Conservation (phyloP, 1,140 invertebrate species). For the Papilio xuthus region DNA sequence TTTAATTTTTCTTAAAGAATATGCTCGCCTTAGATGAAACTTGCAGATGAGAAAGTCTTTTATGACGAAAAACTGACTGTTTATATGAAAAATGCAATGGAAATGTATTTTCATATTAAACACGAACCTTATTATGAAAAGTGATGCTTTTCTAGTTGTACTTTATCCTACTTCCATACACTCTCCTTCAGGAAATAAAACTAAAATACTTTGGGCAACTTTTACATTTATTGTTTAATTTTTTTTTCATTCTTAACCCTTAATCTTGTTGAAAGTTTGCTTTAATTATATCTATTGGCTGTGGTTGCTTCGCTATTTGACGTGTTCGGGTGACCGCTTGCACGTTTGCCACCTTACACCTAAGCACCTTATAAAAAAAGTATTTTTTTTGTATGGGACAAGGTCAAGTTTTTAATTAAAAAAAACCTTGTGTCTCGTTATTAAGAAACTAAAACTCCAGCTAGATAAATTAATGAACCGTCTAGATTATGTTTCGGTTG, state of each 20-base stretch:
- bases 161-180: not conserved
- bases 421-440: too few relatives aligned
- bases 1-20: not conserved
- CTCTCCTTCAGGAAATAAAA: not conserved
- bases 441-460: too few relatives aligned
- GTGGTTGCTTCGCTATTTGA: too few relatives aligned
- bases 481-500: not conserved
- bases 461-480: not conserved
- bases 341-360: too few relatives aligned
- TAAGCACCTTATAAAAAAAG: too few relatives aligned
- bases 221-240: not conserved
- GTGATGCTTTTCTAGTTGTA: not conserved
- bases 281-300: too few relatives aligned
- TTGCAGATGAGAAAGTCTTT: slow-evolving; percentile 1
- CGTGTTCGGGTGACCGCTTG: too few relatives aligned
- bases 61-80: slow-evolving; percentile 7
- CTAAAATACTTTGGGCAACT: not conserved
- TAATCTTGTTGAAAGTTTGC: not conserved
- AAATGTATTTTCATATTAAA: not conserved
- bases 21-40: not conserved
- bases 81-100: slow-evolving; percentile 9
- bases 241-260: not conserved
- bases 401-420: too few relatives aligned
- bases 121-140: not conserved
- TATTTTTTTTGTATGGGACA: too few relatives aligned